Conservation (phyloP, 2,888 invertebrate genomes). For the Nasonovia ribisnigri region DNA sequence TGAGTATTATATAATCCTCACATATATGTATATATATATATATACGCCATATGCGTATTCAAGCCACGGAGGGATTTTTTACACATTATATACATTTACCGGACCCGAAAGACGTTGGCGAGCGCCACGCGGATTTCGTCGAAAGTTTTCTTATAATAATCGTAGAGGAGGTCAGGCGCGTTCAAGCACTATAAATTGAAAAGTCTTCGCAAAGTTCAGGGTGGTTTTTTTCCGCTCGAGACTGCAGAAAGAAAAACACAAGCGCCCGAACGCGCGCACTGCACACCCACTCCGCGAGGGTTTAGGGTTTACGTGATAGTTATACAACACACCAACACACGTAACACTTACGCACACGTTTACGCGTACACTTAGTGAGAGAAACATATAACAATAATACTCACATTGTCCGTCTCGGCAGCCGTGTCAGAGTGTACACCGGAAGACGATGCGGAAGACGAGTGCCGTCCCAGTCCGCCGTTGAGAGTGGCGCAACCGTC, state of each 20-base stretch:
- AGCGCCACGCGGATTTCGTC: background rate
- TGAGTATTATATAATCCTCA: background rate
- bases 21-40: background rate
- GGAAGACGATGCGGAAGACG: constrained; percentile 62
- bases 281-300: background rate
- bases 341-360: background rate
- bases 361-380: background rate
- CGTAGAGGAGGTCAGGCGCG: constrained; percentile 5
- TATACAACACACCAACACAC: background rate
- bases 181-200: constrained; percentile 46
- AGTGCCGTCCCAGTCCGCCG: constrained; percentile 68
- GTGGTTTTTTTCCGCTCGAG: background rate
- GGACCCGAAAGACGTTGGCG: background rate
- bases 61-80: background rate
- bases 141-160: constrained; percentile 48
- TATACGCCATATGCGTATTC: background rate
- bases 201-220: constrained; percentile 26
- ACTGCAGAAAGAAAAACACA: constrained; percentile 2
- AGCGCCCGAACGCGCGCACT: background rate
- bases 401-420: constrained; percentile 68
- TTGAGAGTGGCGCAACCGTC: constrained; percentile 69
- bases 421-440: constrained; percentile 66
- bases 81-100: background rate
- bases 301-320: background rate
- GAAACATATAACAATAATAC: constrained; percentile 57